Evolutionary conservation across 2,888 invertebrate genomes (phyloP).

Genomic region (Ichneumoninae sp.): DNA sequence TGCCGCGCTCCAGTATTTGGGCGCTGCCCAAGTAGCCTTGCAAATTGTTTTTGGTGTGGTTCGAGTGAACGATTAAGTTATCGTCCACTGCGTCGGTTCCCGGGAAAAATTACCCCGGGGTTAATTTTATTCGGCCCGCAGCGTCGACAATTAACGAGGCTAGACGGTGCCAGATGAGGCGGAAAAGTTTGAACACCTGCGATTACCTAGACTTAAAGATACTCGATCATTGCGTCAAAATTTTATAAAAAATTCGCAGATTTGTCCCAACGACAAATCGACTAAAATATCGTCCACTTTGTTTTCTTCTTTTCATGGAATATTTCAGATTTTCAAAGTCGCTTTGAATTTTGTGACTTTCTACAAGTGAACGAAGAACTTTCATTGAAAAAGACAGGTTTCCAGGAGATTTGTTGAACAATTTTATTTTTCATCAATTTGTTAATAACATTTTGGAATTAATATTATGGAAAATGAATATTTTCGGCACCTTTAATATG

Average conservation of each 20-base stretch:
- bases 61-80: constrained; percentile 15
- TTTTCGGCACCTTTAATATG: too few relatives aligned
- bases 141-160: not conserved
- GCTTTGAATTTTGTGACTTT: too few relatives aligned
- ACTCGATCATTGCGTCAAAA: not conserved
- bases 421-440: too few relatives aligned
- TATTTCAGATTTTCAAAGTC: too few relatives aligned
- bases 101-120: not conserved
- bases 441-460: too few relatives aligned
- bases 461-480: too few relatives aligned
- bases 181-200: not conserved
- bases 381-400: too few relatives aligned
- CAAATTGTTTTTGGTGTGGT: not conserved
- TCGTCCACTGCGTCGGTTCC: not conserved
- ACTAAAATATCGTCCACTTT: not conserved
- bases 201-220: not conserved
- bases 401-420: too few relatives aligned
- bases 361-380: too few relatives aligned
- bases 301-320: not conserved
- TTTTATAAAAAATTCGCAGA: not conserved
- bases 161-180: not conserved
- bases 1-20: not conserved
- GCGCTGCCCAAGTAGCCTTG: not conserved
- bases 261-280: not conserved
- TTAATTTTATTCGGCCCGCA: not conserved